Base-by-base conservation (phyloP, 2,113 vertebrate genomes). In the Ovibos moschatus region DNA sequence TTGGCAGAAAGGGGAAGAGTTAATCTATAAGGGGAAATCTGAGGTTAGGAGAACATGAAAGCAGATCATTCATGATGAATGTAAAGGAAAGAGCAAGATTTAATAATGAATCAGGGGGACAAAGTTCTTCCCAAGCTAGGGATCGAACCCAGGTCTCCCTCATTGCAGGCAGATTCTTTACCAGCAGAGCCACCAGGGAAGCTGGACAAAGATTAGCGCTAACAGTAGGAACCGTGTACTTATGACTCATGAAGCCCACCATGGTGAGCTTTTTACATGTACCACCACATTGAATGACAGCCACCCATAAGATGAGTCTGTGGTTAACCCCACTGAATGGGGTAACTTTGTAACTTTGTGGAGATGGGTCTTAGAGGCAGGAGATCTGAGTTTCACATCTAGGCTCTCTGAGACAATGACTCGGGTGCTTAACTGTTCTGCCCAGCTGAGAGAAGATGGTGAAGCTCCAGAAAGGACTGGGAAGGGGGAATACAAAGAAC, bases 1-100 rank as follows among this genome's bases (percentile, higher is more conserved):
- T 93, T 92, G 93, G 62, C 95, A 93, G 93, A 93, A 96, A 92
- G 43, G 60, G 90, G 74, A 97, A 97, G 94, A 96, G 89, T 96
- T 81, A 9, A 91, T 86, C 45, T 95, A 89, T 96, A 94, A 97
- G 91, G 95, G 97, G 97, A 98, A 98, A 97, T 64, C 45, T 92
- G 94, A 97, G 94, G 64, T 95, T 93, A 97, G 87, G 82, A 92
- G 92, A 93, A 89, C 78, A 88, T 47, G 95, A 96, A 95, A 50
- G 81, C 76, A 62, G 71, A 90, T 96, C n/a, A 45, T 89, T 96
- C 33, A 30, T 43, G 78, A 98, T 88, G 87, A 91, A 50, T 71
- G 67, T 57, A 81, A 96, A 86, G 81, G 79, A 87, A 86, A 94
- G 33, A 89, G 33, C 23, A 82, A 89, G 60, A 83, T 58, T 97